Evolutionary conservation across 2,797 vertebrate genomes (phyloP).

Genomic region (Ceyx erithaca): DNA sequence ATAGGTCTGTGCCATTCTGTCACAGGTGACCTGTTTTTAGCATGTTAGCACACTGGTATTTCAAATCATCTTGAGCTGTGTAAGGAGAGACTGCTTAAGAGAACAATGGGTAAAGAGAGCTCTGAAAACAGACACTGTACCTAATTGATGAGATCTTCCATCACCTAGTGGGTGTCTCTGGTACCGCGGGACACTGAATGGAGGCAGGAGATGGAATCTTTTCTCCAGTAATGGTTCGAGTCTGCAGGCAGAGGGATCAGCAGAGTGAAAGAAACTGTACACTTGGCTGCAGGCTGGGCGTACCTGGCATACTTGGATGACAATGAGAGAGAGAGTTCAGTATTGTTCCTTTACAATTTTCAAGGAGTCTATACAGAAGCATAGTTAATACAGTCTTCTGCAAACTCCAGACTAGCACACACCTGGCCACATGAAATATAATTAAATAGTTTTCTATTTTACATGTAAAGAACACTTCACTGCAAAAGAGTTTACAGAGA

Average conservation of each 20-base stretch:
- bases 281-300: constrained; percentile 95
- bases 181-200: constrained; percentile 92
- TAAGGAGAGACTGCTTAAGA: background rate
- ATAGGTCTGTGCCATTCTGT: background rate
- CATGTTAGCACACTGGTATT: background rate
- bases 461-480: background rate
- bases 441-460: background rate
- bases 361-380: background rate
- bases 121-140: constrained; percentile 72
- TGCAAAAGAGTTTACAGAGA: background rate
- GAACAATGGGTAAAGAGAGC: background rate
- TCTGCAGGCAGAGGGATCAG: constrained; percentile 95
- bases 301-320: constrained; percentile 86
- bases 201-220: constrained; percentile 91
- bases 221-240: constrained; percentile 93
- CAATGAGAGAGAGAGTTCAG: background rate
- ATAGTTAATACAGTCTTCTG: background rate
- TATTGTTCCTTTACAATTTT: background rate
- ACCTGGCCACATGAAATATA: background rate
- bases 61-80: background rate
- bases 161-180: constrained; percentile 95
- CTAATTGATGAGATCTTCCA: constrained; percentile 89
- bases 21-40: background rate
- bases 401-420: background rate
- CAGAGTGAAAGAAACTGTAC: constrained; percentile 97